Evolutionary conservation across 2,888 invertebrate genomes (phyloP).

Genomic region (Teinopalpus imperialis): DNA sequence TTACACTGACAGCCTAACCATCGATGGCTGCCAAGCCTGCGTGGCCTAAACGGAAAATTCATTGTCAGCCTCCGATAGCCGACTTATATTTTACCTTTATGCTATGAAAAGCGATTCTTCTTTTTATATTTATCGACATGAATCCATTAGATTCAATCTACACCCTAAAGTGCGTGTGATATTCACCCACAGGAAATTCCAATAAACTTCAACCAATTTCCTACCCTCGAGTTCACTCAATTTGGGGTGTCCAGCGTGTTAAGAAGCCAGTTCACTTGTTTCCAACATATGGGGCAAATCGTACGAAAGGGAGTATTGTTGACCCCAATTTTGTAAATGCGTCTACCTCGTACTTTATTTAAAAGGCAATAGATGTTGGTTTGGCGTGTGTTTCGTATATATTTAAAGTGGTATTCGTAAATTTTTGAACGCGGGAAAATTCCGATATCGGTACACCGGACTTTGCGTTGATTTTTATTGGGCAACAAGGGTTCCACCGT

Average conservation of each 20-base stretch:
- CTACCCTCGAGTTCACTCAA: conserved; percentile 66
- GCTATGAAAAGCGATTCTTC: no score
- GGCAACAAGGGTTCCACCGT: conserved; percentile 63
- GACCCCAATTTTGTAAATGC: conserved; percentile 31
- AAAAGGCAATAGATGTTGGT: conserved; percentile 24
- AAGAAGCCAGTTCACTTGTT: conserved; percentile 73
- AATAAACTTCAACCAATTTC: conserved; percentile 65
- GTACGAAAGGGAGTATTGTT: conserved; percentile 49
- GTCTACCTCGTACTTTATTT: conserved; percentile 29
- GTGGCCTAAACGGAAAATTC: no score
- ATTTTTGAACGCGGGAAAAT: conserved; percentile 71
- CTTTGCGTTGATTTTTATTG: conserved; percentile 72
- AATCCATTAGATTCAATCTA: conserved; percentile 28
- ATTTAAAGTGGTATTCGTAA: conserved; percentile 38
- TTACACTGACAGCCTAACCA: no score
- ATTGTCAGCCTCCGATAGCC: no score
- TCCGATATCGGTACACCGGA: conserved; percentile 74
- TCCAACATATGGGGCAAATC: conserved; percentile 73
- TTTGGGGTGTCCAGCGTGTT: conserved; percentile 73
- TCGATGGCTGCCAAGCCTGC: no score
- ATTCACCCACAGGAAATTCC: conserved; percentile 71
- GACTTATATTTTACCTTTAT: no score
- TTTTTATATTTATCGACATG: no score
- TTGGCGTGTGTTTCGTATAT: conserved; percentile 26
- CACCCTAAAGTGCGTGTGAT: conserved; percentile 56